Conservation (phyloP, 64 coral and sea anemone genomes). For the Montipora foliosa region DNA sequence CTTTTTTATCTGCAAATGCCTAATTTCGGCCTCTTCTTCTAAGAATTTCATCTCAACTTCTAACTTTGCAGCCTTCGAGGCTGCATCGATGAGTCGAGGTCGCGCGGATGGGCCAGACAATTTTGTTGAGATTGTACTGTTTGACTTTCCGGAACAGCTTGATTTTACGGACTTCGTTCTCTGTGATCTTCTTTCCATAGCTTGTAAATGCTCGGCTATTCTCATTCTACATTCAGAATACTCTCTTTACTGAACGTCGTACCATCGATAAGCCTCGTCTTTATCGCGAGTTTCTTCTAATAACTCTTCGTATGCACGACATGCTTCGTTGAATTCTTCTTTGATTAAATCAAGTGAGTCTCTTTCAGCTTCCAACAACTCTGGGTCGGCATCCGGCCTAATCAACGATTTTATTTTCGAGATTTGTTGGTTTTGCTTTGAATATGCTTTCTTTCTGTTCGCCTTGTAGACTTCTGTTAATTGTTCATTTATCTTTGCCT, state of each 20-base stretch:
- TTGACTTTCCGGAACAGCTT: not conserved
- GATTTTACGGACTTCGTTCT: not conserved
- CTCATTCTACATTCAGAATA: constrained; percentile 40
- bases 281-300: not conserved
- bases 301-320: constrained; percentile 35
- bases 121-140: not conserved
- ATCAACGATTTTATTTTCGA: too few species aligned
- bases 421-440: not conserved
- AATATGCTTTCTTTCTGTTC: not conserved
- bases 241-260: constrained; percentile 42
- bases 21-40: constrained; percentile 30
- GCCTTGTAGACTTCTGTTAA: not conserved
- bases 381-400: not conserved
- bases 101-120: not conserved
- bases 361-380: not conserved
- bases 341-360: constrained; percentile 29
- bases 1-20: not conserved
- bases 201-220: constrained; percentile 12
- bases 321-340: constrained; percentile 42
- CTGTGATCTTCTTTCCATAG: not conserved
- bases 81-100: not conserved
- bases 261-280: constrained; percentile 29
- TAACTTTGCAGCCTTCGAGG: not conserved
- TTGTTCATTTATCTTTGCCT: too few species aligned
- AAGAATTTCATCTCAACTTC: constrained; percentile 50